phyloP scores from a whole-genome alignment of 1,140 invertebrate species.

The Hesperophylax magnus region DNA sequence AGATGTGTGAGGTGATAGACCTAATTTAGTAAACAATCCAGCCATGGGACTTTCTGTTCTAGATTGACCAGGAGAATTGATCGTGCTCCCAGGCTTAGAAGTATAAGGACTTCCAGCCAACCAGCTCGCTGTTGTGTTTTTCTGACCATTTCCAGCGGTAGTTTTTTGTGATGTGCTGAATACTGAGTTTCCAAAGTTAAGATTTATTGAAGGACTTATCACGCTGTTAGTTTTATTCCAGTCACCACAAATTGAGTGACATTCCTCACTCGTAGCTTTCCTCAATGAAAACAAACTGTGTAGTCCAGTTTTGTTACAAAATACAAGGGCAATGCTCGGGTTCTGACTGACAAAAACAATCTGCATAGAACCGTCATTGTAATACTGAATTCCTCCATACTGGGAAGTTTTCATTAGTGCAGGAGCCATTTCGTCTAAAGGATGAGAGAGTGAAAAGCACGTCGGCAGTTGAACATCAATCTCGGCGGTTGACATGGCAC shows the following conservation, averaged over 20 bases:
- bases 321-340: slow-evolving; percentile 78
- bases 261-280: slow-evolving; percentile 82
- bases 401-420: slow-evolving; percentile 79
- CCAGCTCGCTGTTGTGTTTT: slow-evolving; percentile 60
- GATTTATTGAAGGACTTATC: slow-evolving; percentile 68
- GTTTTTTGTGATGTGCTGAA: slow-evolving; percentile 57
- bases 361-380: slow-evolving; percentile 68
- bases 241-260: slow-evolving; percentile 71
- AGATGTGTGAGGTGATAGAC: slow-evolving; percentile 66
- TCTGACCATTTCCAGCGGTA: slow-evolving; percentile 6
- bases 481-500: slow-evolving; percentile 53
- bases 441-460: slow-evolving; percentile 88
- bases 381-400: slow-evolving; percentile 67
- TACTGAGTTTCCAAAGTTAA: slow-evolving; percentile 44
- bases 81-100: slow-evolving; percentile 60
- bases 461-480: slow-evolving; percentile 72
- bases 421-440: slow-evolving; percentile 90
- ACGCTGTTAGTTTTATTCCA: slow-evolving; percentile 67
- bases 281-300: slow-evolving; percentile 89
- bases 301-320: slow-evolving; percentile 80
- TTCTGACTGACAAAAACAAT: slow-evolving; percentile 70
- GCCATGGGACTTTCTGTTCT: slow-evolving; percentile 77
- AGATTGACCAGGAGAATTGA: slow-evolving; percentile 65
- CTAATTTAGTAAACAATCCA: slow-evolving; percentile 66
- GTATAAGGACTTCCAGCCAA: slow-evolving; percentile 64